Evolutionary conservation across 2,888 invertebrate genomes (phyloP).

Genomic region (Metacarcinus magister): DNA sequence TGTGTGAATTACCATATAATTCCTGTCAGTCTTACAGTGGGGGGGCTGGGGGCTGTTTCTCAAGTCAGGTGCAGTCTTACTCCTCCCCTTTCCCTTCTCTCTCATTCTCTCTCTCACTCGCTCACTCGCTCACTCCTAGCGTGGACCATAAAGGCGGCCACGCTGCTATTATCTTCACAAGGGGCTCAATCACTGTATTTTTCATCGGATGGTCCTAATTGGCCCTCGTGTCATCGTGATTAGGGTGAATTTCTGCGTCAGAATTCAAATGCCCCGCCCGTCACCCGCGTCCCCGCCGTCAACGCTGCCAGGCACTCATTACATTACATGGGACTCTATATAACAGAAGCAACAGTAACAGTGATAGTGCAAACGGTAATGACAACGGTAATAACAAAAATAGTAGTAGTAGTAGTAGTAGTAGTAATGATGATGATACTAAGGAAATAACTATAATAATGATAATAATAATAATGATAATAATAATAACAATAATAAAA

Average conservation of each 20-base stretch:
- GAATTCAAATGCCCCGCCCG: constrained; percentile 56
- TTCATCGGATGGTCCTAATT: constrained; percentile 58
- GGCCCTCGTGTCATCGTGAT: constrained; percentile 59
- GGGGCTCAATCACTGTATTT: constrained; percentile 72
- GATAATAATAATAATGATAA: too few species aligned
- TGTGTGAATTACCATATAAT: constrained; percentile 73
- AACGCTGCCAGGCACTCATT: background rate
- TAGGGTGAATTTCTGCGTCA: constrained; percentile 26
- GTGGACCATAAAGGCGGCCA: constrained; percentile 51
- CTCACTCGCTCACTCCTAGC: background rate
- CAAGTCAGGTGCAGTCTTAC: background rate
- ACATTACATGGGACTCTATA: background rate
- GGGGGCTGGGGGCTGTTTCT: constrained; percentile 12
- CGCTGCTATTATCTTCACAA: constrained; percentile 64
- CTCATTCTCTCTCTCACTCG: background rate
- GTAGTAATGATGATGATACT: background rate
- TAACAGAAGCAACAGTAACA: background rate
- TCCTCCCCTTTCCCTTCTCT: background rate
- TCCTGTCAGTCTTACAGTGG: constrained; percentile 61
- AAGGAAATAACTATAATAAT: too few species aligned
- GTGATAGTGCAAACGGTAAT: background rate
- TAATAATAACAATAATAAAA: too few species aligned
- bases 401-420: background rate
- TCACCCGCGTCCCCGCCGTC: background rate
- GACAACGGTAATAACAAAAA: background rate